Conservation (phyloP, 35 echinoderm and acorn worm species). For the Apostichopus californicus region DNA sequence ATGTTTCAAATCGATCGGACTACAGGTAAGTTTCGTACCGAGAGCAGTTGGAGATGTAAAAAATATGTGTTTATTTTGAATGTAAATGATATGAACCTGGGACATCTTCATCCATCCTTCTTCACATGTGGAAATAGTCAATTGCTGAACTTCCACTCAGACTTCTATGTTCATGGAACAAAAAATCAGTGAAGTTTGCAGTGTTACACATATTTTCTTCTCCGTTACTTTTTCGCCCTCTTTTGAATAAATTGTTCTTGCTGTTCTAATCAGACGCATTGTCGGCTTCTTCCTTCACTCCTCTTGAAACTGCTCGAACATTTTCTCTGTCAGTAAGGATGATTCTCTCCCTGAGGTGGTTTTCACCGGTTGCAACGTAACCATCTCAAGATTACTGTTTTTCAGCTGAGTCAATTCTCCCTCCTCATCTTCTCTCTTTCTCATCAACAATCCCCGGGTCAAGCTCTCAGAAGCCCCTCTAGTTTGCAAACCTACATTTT, state of each 20-base stretch:
- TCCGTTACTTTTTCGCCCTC: neutral
- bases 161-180: no score
- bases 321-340: no score
- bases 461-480: constrained; percentile 4
- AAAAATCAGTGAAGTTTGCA: neutral
- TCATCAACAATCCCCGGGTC: neutral
- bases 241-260: neutral
- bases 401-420: neutral
- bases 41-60: no score
- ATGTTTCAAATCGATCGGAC: constrained; percentile 73
- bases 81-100: no score
- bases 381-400: neutral
- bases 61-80: no score
- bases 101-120: no score
- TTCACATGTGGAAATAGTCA: no score
- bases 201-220: neutral
- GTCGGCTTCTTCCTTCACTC: neutral
- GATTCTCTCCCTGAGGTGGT: neutral
- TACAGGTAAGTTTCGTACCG: constrained; percentile 67
- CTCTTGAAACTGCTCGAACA: neutral
- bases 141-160: no score
- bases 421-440: neutral
- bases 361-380: neutral
- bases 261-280: neutral
- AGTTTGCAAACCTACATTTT: neutral